A percentile compares a stretch with the other conserved stretches of the same genome.
phyloP scores from a whole-genome alignment of 2,797 vertebrate species.

The Meriones psammophilus region DNA sequence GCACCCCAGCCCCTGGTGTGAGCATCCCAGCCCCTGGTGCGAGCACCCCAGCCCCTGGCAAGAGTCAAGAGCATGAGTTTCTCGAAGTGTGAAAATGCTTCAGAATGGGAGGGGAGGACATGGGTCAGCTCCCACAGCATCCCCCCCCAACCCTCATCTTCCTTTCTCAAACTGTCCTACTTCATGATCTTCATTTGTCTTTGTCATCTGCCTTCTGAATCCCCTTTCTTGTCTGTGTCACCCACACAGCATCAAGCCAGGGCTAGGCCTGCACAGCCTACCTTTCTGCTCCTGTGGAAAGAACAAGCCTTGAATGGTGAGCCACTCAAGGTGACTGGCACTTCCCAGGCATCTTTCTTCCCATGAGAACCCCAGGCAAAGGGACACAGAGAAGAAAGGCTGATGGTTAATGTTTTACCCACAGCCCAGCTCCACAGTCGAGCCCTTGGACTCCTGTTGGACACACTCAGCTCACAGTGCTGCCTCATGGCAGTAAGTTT shows the following conservation, averaged over 20 bases:
- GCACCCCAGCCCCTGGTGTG: not conserved
- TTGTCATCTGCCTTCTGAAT: not conserved
- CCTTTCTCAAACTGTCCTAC: not conserved
- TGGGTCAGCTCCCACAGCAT: not conserved
- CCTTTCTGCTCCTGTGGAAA: not conserved
- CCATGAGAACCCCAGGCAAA: not conserved
- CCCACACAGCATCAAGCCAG: not conserved
- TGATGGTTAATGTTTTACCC: not conserved
- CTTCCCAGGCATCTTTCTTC: not conserved
- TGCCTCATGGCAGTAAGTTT: not conserved
- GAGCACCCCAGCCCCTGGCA: not conserved
- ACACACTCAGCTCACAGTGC: not conserved
- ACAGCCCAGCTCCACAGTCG: not conserved
- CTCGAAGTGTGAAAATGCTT: not conserved
- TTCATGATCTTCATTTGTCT: not conserved
- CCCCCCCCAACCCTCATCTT: not conserved
- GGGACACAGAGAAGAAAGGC: not conserved
- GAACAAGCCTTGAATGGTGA: not conserved
- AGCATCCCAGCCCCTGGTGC: too few relatives aligned
- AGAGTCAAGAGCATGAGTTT: not conserved
- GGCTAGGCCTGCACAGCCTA: not conserved
- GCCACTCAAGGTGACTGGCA: not conserved
- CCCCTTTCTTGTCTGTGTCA: not conserved
- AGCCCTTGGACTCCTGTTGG: not conserved
- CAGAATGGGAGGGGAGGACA: not conserved